Base-by-base conservation (phyloP, 2,888 invertebrate species). In the Melinopterus prodromus region DNA sequence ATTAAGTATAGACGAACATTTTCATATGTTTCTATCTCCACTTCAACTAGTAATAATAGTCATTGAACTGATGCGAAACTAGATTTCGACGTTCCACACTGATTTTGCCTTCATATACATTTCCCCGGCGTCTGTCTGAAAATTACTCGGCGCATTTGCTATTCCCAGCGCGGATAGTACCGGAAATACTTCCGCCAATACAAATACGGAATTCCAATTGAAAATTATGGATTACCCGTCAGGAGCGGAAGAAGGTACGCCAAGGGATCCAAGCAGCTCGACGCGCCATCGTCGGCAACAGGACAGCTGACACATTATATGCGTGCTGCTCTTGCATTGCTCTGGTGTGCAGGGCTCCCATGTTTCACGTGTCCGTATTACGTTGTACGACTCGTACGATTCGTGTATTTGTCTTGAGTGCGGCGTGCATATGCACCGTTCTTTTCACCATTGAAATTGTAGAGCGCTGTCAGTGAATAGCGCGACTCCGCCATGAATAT, bases 161-260 rank as follows among this genome's bases (percentile, higher is more conserved):
- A 77, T 77, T 77, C 77, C 77, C 26, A 26, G 69, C 70, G 70
- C 53, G 5, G 53, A 53, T 53, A 53, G 53, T 9, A 7, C 74
- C 16, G 69, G 53, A 69, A 16, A n/a, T 69, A 53, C 77, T 77
- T 77, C 26, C 69, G 69, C 69, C 77, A 69, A 77, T 77, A 69
- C 69, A 77, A 77, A 74, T 74, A 74, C 37, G 37, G 74, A 26
- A 74, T 74, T 37, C 37, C 74, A 16, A 74, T 74, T 74, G 74
- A 74, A 74, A 74, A 74, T 74, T 74, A 74, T 74, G 74, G 74
- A 74, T 74, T 74, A 74, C 37, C 35, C 77, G 77, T 69, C 69
- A 69, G 53, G 38, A 2, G 69, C n/a, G 12, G 26, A 37, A 26
- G 12, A 6, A 16, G 36, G 74, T n/a, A 35, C 74, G 26, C 74